A percentile compares a stretch with the other conserved stretches of the same genome.
Conservation (phyloP, 1,140 invertebrate species). For the Rhagoletis pomonella region DNA sequence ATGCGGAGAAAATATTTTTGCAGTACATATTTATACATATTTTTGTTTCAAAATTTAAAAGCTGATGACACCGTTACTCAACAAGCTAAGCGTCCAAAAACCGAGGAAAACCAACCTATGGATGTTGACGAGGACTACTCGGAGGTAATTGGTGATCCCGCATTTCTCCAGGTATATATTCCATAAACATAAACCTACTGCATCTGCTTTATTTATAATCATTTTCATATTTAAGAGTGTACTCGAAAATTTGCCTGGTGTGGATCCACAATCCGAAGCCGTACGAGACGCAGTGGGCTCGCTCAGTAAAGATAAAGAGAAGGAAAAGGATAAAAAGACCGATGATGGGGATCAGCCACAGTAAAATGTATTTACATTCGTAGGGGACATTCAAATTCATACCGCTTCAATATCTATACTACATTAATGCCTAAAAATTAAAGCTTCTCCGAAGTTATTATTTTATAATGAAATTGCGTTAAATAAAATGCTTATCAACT, state of each 20-base stretch:
- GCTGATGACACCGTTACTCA: constrained; percentile 75
- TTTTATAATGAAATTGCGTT: constrained; percentile 32
- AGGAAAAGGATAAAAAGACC: constrained; percentile 53
- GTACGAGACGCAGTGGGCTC: constrained; percentile 92
- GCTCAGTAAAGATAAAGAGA: constrained; percentile 80
- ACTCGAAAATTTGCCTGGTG: constrained; percentile 93
- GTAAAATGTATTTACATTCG: constrained; percentile 42
- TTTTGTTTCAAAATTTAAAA: constrained; percentile 50
- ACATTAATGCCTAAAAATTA: neutral
- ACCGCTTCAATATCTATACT: neutral
- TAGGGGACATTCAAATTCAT: neutral
- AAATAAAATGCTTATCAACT: neutral
- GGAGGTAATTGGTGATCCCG: constrained; percentile 95
- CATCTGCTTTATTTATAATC: neutral
- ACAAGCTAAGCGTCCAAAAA: constrained; percentile 76
- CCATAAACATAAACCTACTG: too few relatives aligned
- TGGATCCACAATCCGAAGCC: constrained; percentile 94
- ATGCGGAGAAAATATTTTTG: neutral
- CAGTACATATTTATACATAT: too few relatives aligned
- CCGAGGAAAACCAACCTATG: constrained; percentile 81
- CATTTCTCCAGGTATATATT: constrained; percentile 85
- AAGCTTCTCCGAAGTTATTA: neutral
- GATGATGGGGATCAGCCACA: constrained; percentile 43
- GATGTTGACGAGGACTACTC: constrained; percentile 91
- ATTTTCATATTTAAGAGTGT: constrained; percentile 80